Conservation (phyloP, 2,113 vertebrate species). For the Chloropsis cyanopogon region DNA sequence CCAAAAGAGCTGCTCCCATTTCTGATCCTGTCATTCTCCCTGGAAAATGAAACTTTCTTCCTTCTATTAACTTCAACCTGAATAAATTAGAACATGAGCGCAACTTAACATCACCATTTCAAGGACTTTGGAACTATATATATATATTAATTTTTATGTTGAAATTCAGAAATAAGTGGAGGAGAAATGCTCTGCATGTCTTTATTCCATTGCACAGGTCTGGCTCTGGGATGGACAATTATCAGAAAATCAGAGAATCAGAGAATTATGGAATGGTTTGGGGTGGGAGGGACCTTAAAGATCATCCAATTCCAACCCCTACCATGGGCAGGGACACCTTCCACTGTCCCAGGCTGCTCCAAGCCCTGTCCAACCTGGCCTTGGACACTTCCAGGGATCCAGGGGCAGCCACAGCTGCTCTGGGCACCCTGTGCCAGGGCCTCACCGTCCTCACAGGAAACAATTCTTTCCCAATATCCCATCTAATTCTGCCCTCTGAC, state of each 20-base stretch:
- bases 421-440: background rate
- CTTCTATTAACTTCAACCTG: background rate
- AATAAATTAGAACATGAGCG: background rate
- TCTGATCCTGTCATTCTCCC: background rate
- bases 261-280: background rate
- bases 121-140: background rate
- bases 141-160: too few relatives aligned
- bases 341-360: accelerated
- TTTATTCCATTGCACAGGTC: background rate
- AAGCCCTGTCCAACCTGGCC: accelerated
- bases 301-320: accelerated
- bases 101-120: background rate
- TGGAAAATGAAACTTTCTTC: background rate
- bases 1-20: background rate
- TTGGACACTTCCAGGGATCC: background rate
- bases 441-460: accelerated
- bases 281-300: accelerated
- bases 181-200: background rate
- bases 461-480: background rate
- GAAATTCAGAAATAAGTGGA: background rate
- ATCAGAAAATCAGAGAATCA: background rate
- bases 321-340: background rate
- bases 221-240: background rate
- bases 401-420: background rate
- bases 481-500: background rate